These are phyloP conservation scores for Chelon labrosus DNA, from an alignment of 2,797 vertebrate genomes.

Conservation along the genomic window DNA sequence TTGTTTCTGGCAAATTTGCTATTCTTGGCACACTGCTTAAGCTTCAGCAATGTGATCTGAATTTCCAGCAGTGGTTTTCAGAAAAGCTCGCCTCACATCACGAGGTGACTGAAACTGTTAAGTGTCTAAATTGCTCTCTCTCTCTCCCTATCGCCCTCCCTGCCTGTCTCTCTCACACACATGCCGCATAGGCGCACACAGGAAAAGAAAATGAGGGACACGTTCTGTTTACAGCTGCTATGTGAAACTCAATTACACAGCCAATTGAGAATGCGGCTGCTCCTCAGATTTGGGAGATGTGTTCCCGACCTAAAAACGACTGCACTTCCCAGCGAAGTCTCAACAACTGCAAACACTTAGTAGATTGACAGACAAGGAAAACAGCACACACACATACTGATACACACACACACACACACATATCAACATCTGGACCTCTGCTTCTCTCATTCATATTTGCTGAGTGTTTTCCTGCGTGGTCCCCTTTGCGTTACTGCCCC, in stretches of 20 bases:
- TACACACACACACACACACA: conserved; percentile 28
- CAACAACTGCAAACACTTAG: conserved; percentile 55
- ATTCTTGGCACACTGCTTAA: conserved; percentile 48
- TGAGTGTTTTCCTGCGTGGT: conserved; percentile 67
- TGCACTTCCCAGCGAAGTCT: conserved; percentile 39
- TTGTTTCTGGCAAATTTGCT: conserved; percentile 52
- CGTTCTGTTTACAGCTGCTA: conserved; percentile 63
- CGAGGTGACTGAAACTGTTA: conserved; percentile 51
- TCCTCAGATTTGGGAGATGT: conserved; percentile 63
- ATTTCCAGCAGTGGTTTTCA: conserved; percentile 51
- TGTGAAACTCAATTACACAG: conserved; percentile 79
- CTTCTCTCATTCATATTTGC: conserved; percentile 62
- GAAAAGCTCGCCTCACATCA: conserved; percentile 56
- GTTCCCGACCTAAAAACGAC: conserved; percentile 62
- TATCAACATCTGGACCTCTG: conserved; percentile 56
- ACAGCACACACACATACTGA: conserved; percentile 8
- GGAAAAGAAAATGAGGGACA: conserved; percentile 34
- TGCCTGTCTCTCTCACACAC: not conserved
- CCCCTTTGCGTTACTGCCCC: conserved; percentile 58
- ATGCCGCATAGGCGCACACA: not conserved
- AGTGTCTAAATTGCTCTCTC: conserved; percentile 36
- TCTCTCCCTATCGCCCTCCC: not conserved
- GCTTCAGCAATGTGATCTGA: conserved; percentile 54
- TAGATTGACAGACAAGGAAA: conserved; percentile 53
- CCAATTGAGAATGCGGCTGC: conserved; percentile 68